Conservation (phyloP, 64 coral and sea anemone species). For the Catalaphyllia jardinei region DNA sequence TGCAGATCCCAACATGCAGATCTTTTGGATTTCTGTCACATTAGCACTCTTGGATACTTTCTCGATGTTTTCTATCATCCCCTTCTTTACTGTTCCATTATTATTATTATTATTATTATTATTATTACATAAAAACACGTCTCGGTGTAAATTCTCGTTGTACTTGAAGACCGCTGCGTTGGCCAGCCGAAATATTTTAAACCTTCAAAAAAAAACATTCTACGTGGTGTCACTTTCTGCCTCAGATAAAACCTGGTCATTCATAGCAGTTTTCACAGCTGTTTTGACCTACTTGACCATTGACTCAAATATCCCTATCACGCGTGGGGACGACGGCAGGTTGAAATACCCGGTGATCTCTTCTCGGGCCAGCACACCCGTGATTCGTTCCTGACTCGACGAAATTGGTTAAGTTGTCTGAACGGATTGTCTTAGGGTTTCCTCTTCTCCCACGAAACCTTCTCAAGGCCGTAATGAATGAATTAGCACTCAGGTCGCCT, state of each 20-base stretch:
- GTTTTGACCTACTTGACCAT: constrained; percentile 45
- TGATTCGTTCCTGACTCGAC: not conserved
- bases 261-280: constrained; percentile 25
- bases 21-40: no score
- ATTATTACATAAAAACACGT: no score
- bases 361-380: not conserved
- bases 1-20: no score
- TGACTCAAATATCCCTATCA: constrained; percentile 51
- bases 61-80: no score
- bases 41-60: no score
- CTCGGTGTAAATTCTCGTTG: no score
- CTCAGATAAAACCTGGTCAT: constrained; percentile 1
- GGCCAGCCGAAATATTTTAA: no score
- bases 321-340: not conserved
- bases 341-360: constrained; percentile 28
- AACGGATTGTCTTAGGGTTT: constrained; percentile 18
- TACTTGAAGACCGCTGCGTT: no score
- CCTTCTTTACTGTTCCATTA: no score
- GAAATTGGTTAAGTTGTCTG: constrained; percentile 26
- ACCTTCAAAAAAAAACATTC: no score
- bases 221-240: not conserved
- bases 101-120: no score
- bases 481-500: constrained; percentile 19
- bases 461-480: constrained; percentile 32
- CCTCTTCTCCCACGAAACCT: constrained; percentile 42